Conservation (phyloP, 2,113 vertebrate species). For the Tachuris rubrigastra region DNA sequence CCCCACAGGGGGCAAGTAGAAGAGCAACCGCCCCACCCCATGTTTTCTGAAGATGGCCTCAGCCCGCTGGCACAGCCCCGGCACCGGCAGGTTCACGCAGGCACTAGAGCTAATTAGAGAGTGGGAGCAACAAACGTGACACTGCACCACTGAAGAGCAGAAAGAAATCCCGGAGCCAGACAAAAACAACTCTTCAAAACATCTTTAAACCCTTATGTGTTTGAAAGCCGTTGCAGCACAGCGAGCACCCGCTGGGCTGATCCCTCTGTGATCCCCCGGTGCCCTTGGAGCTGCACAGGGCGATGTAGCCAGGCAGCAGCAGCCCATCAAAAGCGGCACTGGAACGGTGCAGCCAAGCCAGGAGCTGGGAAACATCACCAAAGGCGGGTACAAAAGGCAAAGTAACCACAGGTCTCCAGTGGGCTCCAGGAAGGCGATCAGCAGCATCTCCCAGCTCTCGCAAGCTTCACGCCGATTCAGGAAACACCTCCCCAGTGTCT, state of each 20-base stretch:
- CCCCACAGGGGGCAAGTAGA: not conserved
- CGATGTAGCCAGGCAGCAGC: not conserved
- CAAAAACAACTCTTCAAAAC: not conserved
- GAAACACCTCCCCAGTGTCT: fast-evolving
- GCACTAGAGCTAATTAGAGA: not conserved
- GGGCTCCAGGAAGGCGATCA: not conserved
- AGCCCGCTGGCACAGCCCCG: not conserved
- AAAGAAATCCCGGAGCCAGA: not conserved
- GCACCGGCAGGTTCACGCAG: not conserved
- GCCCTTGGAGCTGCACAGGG: not conserved
- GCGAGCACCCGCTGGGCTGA: not conserved
- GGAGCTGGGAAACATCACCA: not conserved
- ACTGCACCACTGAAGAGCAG: not conserved
- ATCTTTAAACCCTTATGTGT: not conserved
- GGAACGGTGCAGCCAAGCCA: not conserved
- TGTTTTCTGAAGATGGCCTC: not conserved
- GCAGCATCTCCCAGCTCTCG: not conserved
- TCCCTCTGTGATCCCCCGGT: not conserved
- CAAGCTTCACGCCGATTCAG: fast-evolving
- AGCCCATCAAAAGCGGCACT: not conserved
- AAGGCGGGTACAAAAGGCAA: not conserved
- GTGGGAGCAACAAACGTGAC: not conserved
- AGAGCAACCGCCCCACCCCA: not conserved
- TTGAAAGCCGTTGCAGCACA: not conserved
- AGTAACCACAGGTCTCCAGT: not conserved